Evolutionary conservation across 2,888 invertebrate species (phyloP).

Genomic region (Polyommatus icarus): DNA sequence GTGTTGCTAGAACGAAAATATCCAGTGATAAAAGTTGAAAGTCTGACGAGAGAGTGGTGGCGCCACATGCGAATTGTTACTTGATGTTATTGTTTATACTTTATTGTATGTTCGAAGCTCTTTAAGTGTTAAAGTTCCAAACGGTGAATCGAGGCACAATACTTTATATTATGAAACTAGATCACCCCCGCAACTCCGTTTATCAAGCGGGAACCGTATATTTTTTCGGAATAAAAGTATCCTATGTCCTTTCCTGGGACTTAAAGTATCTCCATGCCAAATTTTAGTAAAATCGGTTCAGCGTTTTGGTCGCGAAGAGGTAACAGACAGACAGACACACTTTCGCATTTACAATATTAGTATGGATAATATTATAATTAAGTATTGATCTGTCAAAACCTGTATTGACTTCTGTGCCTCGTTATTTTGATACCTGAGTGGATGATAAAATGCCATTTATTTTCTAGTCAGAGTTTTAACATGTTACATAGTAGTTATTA

Average conservation of each 20-base stretch:
- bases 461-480: slow-evolving; percentile 18
- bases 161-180: too few species aligned
- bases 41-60: neutral
- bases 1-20: neutral
- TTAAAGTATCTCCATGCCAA: too few species aligned
- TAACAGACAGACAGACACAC: too few species aligned
- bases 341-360: too few species aligned
- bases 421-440: neutral
- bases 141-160: neutral
- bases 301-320: too few species aligned
- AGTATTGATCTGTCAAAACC: too few species aligned
- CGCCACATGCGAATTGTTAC: neutral
- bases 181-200: too few species aligned
- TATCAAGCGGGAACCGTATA: too few species aligned
- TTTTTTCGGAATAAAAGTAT: too few species aligned
- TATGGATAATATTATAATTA: too few species aligned
- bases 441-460: neutral
- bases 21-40: neutral
- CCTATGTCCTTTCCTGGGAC: too few species aligned
- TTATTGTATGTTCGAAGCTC: neutral
- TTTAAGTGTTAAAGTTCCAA: neutral
- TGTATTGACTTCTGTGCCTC: neutral
- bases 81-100: neutral
- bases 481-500: neutral
- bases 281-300: too few species aligned